phyloP scores from a whole-genome alignment of 2,797 vertebrate species.

The Cryptoprocta ferox region DNA sequence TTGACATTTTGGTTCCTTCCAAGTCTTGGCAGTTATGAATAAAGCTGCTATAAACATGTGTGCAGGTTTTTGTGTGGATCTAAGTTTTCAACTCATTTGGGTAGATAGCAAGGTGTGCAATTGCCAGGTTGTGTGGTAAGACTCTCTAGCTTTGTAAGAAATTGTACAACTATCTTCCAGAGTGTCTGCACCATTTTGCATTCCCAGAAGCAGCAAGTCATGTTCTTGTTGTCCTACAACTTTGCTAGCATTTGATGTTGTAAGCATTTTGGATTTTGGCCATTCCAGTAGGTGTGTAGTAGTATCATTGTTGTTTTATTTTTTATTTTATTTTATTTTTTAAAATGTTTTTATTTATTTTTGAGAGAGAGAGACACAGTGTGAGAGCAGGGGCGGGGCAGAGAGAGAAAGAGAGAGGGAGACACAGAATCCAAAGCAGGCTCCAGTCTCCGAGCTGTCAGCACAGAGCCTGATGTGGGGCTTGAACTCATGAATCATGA shows the following conservation, averaged over 20 bases:
- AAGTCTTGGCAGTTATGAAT: conserved; percentile 16
- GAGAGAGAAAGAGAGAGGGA: no score
- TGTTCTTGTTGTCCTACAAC: not conserved
- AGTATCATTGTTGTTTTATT: not conserved
- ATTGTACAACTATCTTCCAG: not conserved
- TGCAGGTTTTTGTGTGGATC: not conserved
- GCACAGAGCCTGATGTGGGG: no score
- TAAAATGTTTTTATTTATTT: no score
- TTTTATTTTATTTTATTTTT: no score
- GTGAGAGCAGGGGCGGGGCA: no score
- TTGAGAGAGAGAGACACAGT: no score
- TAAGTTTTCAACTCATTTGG: not conserved
- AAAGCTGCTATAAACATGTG: not conserved
- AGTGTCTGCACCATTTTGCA: not conserved
- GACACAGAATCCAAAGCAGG: no score
- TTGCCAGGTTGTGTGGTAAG: not conserved
- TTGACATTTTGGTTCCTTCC: not conserved
- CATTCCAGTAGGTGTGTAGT: not conserved
- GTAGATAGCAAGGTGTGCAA: not conserved
- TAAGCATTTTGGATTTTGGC: not conserved
- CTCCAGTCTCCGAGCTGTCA: no score
- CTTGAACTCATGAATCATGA: no score
- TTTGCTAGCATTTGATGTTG: not conserved
- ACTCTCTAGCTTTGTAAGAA: conserved; percentile 14
- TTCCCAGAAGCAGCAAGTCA: not conserved